Conservation (phyloP, 2,888 invertebrate genomes). For the Lithophane semibrunnea region DNA sequence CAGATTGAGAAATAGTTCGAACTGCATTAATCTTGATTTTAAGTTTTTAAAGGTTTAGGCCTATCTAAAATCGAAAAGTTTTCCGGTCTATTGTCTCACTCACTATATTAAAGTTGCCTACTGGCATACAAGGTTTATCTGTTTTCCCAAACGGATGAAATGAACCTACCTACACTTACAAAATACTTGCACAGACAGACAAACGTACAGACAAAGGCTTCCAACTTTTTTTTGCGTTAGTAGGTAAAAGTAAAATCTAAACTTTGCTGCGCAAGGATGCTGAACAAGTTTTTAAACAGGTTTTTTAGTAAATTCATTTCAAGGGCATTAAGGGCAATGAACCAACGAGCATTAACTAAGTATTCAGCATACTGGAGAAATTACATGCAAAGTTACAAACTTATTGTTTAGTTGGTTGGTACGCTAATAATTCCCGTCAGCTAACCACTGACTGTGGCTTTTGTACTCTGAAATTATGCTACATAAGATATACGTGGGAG, state of each 20-base stretch:
- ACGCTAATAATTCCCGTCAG: conserved; percentile 54
- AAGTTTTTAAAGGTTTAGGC: neutral
- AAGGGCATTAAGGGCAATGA: conserved; percentile 29
- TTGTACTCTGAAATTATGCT: conserved; percentile 38
- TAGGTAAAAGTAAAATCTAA: too few relatives aligned
- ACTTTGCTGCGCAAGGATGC: neutral
- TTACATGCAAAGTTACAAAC: conserved; percentile 51
- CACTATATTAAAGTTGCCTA: too few relatives aligned
- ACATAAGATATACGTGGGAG: conserved; percentile 3
- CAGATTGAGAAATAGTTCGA: neutral
- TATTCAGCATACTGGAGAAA: conserved; percentile 37
- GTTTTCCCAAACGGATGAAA: too few relatives aligned
- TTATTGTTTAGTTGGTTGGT: conserved; percentile 59
- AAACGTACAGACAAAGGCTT: neutral
- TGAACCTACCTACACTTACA: too few relatives aligned
- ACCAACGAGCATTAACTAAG: conserved; percentile 19
- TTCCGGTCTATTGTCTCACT: too few relatives aligned
- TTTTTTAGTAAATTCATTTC: conserved; percentile 24
- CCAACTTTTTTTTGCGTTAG: too few relatives aligned
- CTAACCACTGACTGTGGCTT: conserved; percentile 49
- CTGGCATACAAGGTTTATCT: too few relatives aligned
- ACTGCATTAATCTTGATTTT: neutral
- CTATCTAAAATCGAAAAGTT: too few relatives aligned
- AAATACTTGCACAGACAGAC: neutral
- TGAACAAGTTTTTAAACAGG: too few relatives aligned